These are phyloP conservation scores for Petaurus breviceps DNA, from an alignment of 2,113 vertebrate genomes.

Conservation along the genomic window DNA sequence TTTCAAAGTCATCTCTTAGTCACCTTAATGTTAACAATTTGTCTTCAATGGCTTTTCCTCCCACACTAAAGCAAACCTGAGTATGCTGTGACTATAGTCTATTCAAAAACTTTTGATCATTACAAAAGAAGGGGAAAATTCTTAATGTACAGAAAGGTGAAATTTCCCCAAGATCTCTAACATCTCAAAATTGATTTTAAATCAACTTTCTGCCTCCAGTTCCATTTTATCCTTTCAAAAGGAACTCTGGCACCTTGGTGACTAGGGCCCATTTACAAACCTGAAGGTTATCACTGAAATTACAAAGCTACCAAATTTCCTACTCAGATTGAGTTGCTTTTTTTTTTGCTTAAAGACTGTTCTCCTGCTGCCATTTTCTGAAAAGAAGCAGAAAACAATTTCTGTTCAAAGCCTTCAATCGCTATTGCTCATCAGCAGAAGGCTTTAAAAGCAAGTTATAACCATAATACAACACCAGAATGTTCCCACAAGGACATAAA, in stretches of 20 bases:
- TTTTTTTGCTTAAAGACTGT: neutral
- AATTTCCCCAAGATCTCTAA: neutral
- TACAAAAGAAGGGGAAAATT: neutral
- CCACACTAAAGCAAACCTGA: neutral
- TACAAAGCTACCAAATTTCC: neutral
- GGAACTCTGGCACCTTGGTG: neutral
- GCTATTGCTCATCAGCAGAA: neutral
- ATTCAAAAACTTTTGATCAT: conserved; percentile 13
- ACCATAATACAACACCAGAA: neutral
- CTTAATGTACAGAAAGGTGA: neutral
- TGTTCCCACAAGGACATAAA: neutral
- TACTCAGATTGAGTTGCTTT: neutral
- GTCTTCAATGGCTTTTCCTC: neutral
- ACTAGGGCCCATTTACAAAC: neutral
- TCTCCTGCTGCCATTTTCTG: neutral
- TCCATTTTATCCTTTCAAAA: neutral
- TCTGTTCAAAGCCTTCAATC: neutral
- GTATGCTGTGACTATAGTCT: neutral
- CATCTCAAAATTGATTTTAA: conserved; percentile 29
- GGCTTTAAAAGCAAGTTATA: neutral
- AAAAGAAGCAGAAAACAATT: neutral
- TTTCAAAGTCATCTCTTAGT: conserved; percentile 55
- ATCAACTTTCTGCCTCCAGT: neutral
- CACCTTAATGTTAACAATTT: neutral
- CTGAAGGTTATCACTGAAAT: neutral